Evolutionary conservation across 2,113 vertebrate genomes (phyloP).

Genomic region (Gallinago undulata): DNA sequence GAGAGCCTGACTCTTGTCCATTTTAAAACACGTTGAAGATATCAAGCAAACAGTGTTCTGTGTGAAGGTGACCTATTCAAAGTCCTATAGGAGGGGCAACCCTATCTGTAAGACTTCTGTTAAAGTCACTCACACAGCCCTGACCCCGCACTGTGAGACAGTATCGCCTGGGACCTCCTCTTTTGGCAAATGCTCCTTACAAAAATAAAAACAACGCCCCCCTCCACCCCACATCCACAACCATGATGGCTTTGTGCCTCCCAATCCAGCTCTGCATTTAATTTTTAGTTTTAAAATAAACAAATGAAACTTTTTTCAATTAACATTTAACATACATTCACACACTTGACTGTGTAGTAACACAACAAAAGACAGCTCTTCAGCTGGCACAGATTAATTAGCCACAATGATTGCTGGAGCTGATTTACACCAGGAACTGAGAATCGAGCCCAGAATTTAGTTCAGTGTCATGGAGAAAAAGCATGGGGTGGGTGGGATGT

Average conservation of each 20-base stretch:
- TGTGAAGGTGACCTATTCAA: background rate
- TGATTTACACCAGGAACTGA: slow-evolving; percentile 33
- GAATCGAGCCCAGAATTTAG: slow-evolving; percentile 19
- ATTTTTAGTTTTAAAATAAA: slow-evolving; percentile 15
- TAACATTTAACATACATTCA: slow-evolving; percentile 12
- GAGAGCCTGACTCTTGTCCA: background rate
- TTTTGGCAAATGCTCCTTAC: background rate
- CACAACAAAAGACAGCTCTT: slow-evolving; percentile 39
- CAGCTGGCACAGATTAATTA: slow-evolving; percentile 22
- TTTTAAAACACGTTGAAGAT: background rate
- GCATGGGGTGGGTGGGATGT: background rate
- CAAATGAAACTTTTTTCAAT: slow-evolving; percentile 24
- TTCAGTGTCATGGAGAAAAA: background rate
- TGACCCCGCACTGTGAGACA: background rate
- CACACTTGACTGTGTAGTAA: slow-evolving; percentile 1
- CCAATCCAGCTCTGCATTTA: background rate
- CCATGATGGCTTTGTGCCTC: background rate
- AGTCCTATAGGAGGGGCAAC: background rate
- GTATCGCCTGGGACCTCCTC: background rate
- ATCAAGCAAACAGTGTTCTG: background rate
- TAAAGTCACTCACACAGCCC: slow-evolving; percentile 28
- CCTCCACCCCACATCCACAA: background rate
- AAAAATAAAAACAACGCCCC: slow-evolving; percentile 11
- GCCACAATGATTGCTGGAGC: background rate
- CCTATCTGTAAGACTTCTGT: slow-evolving; percentile 30